Evolutionary conservation across 2,113 vertebrate genomes (phyloP).

Genomic region (Maccullochella peelii): DNA sequence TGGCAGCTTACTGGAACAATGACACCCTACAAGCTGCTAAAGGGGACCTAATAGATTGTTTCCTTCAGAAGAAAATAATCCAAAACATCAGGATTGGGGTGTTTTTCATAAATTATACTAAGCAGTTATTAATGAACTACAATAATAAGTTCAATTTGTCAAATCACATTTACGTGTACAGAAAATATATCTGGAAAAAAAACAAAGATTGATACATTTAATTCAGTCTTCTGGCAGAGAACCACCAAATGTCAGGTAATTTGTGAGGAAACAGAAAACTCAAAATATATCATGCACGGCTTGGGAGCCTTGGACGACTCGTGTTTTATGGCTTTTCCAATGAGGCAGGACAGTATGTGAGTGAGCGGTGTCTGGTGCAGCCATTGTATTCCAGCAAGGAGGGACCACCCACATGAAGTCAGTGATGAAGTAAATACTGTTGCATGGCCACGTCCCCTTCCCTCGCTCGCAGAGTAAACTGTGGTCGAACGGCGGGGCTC

Average conservation of each 20-base stretch:
- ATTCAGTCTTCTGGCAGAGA: constrained; percentile 39
- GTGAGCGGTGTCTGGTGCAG: constrained; percentile 80
- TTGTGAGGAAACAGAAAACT: constrained; percentile 69
- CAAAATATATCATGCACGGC: constrained; percentile 74
- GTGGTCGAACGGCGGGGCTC: constrained; percentile 61
- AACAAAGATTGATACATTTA: constrained; percentile 27
- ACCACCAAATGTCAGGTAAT: constrained; percentile 59
- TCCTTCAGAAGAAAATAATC: constrained; percentile 27
- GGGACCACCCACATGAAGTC: constrained; percentile 84
- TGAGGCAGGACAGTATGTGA: constrained; percentile 82
- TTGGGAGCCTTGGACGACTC: constrained; percentile 74
- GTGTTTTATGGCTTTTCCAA: constrained; percentile 84
- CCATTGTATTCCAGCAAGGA: constrained; percentile 75
- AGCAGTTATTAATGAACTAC: constrained; percentile 11
- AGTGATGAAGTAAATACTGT: constrained; percentile 82
- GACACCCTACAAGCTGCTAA: constrained; percentile 8
- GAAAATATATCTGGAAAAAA: constrained; percentile 4
- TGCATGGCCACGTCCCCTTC: constrained; percentile 71
- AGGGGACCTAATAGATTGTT: constrained; percentile 35
- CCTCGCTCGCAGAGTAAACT: constrained; percentile 75
- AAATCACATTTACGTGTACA: constrained; percentile 19
- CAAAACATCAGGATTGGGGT: constrained; percentile 22
- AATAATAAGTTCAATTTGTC: constrained; percentile 16
- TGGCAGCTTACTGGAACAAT: constrained; percentile 33
- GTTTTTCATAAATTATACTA: constrained; percentile 16